Conservation (phyloP, 2,888 invertebrate genomes). For the Drosophila pseudotalamancana region DNA sequence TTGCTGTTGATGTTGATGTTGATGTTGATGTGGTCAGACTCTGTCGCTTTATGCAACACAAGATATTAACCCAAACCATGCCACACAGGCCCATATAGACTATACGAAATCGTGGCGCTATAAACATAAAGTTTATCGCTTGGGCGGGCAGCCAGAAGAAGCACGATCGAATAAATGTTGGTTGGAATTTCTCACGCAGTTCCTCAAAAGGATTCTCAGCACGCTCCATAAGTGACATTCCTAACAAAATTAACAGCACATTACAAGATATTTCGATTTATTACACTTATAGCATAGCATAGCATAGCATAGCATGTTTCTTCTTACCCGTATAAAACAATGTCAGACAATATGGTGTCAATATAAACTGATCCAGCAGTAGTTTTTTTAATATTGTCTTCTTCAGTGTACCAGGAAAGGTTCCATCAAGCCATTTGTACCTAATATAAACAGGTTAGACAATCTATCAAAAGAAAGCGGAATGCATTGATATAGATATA, state of each 20-base stretch:
- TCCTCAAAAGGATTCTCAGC: slow-evolving; percentile 89
- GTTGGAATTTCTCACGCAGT: slow-evolving; percentile 88
- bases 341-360: slow-evolving; percentile 90
- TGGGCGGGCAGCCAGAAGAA: slow-evolving; percentile 94
- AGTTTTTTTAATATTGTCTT: slow-evolving; percentile 89
- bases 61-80: slow-evolving; percentile 93
- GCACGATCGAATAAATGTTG: slow-evolving; percentile 90
- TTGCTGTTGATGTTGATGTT: neutral
- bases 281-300: too few relatives aligned
- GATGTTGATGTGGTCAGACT: slow-evolving; percentile 34
- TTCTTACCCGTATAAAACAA: slow-evolving; percentile 89
- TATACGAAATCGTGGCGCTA: slow-evolving; percentile 90
- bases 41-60: slow-evolving; percentile 91
- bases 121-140: slow-evolving; percentile 89
- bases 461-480: neutral
- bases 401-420: slow-evolving; percentile 87
- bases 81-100: slow-evolving; percentile 91
- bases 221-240: slow-evolving; percentile 90
- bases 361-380: slow-evolving; percentile 89
- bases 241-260: slow-evolving; percentile 85
- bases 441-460: slow-evolving; percentile 85
- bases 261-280: too few relatives aligned
- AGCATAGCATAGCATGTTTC: neutral
- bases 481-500: neutral
- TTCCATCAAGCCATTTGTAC: slow-evolving; percentile 91